These are phyloP conservation scores for Lacerta viridis DNA, from an alignment of 2,797 vertebrate genomes.

Conservation along the genomic window DNA sequence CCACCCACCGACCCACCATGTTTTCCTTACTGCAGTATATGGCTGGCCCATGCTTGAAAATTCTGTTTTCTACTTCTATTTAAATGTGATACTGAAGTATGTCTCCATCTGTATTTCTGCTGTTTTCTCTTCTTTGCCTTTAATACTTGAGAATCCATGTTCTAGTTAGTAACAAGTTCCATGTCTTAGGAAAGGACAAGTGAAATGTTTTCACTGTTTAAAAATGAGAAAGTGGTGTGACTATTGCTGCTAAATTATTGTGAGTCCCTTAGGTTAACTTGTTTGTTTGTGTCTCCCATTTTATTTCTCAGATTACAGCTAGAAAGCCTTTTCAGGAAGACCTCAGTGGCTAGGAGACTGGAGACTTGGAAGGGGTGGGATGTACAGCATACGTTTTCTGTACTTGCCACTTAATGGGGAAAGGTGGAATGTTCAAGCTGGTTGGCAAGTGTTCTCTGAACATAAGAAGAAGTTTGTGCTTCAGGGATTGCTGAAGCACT, in stretches of 20 bases:
- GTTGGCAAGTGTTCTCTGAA: background rate
- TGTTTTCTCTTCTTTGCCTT: conserved; percentile 14
- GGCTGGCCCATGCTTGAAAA: background rate
- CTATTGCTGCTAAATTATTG: background rate
- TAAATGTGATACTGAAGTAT: conserved; percentile 4
- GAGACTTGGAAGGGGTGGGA: background rate
- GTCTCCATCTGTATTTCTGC: conserved; percentile 25
- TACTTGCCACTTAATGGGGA: conserved; percentile 18
- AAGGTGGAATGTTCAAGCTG: background rate
- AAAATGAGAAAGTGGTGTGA: background rate
- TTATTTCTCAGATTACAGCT: background rate
- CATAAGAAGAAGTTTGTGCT: background rate
- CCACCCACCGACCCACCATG: background rate
- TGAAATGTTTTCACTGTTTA: background rate
- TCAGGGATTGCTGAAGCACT: background rate
- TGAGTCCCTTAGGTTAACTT: background rate
- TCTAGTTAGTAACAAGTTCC: background rate
- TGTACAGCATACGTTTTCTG: background rate
- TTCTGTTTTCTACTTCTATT: conserved; percentile 34
- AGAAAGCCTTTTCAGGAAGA: background rate
- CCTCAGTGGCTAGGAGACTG: background rate
- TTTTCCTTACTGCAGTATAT: conserved; percentile 30
- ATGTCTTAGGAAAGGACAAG: conserved; percentile 17
- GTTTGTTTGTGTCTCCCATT: conserved; percentile 24
- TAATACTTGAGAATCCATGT: conserved; percentile 21